Evolutionary conservation across 2,888 invertebrate species (phyloP), one percentile per base, ranked within the genome.

Genomic region (Hemistola chrysoprasaria): DNA sequence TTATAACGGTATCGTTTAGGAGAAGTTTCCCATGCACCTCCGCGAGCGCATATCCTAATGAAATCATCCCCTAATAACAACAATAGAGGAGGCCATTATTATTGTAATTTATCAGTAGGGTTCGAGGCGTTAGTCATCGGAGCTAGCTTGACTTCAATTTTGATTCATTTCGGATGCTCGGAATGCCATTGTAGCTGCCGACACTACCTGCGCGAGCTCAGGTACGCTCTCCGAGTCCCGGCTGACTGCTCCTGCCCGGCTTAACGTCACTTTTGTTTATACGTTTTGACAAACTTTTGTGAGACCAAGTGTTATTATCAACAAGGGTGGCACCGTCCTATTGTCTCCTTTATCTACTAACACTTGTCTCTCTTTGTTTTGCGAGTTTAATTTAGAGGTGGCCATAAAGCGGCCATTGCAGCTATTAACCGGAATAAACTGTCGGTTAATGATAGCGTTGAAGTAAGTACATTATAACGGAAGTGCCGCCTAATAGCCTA

Each of bases 151-250:
- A 67, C 64, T 56, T 72, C 78, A 81, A 76, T 82, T 85, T 85
- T 81, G 84, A 86, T 84, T 87, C 81, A 86, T 84, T 83, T 83
- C 74, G 77, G 72, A 78, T 82, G 80, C 57, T 63, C 72, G 85
- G 87, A 85, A 87, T 87, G 85, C 83, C 78, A 86, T 87, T 86
- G 85, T 84, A 62, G 63, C 59, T 63, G 74, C 73, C 76, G 77
- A 59, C 62, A 57, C 66, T 86, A 85, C 87, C 85, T 86, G 84
- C 60, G 60, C 64, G 60, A 57, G 61, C 56, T 59, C 76, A 69
- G 69, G 45, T 50, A 50, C 50, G 29, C 16, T n/a, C n/a, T n/a
- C n/a, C n/a, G n/a, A n/a, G n/a, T n/a, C n/a, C n/a, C 16, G 16
- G 16, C 16, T n/a, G n/a, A 4, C 16, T 16, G 16, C 16, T 16